Base-by-base conservation (phyloP, 2,797 vertebrate genomes). In the Coregonus sp. region DNA sequence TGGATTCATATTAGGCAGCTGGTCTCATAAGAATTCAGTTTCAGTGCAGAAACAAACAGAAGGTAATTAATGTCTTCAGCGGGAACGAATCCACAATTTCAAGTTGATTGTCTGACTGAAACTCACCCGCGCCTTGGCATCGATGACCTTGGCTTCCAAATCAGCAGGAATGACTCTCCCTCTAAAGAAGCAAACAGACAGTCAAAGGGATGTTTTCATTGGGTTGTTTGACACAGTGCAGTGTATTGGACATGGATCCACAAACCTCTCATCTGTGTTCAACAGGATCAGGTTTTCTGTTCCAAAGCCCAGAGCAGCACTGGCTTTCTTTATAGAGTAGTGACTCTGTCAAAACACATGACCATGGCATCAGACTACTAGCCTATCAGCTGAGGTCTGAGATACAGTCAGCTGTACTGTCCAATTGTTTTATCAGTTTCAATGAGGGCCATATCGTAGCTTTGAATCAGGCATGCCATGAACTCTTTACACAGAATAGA, bases 241-340 rank as follows among this genome's bases (percentile, higher is more conserved):
- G 50, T 52, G 67, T 25, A 6, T 31, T 51, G 37, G 82, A 75
- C 83, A 9, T 66, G 29, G 72, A 72, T 83, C 67, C n/a, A 76
- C 86, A 82, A 93, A 99, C 98, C 96, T 97, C 92, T 97, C 96
- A 89, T 97, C 96, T 85, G 96, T 97, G 79, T 93, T 97, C 90
- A 99, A 85, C 86, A 99, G 93, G 92, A 99, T 95, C 86, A 99
- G 95, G 79, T 99, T 99, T 80, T 99, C 98, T 3, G 97, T 98
- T 89, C 98, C 98, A 81, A 99, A 97, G 18, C 98, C 98, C 88
- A 99, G 94, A 1, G 96, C 96, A 66, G 98, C 96, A 69, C 98
- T 96, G 72, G 97, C 95, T 89, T 99, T 99, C 92, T 99, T 99
- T 93, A 99, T 98, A 29, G 98, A 99, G 80, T 99, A 99, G 91